Conservation (phyloP, 2,797 vertebrate species). For the Choloepus didactylus region DNA sequence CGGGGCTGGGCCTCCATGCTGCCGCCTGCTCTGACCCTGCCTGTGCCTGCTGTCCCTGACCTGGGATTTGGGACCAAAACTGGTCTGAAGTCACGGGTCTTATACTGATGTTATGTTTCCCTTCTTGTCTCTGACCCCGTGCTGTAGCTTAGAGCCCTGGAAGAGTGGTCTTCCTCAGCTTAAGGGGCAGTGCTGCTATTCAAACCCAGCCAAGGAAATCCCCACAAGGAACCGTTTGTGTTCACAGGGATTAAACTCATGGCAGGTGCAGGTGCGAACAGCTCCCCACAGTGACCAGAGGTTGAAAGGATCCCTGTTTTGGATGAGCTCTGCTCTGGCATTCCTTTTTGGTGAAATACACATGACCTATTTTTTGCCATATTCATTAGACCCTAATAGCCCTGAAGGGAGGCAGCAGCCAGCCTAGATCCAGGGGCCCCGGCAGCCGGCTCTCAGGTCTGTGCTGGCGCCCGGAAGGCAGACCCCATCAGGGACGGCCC, state of each 20-base stretch:
- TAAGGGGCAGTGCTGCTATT: neutral
- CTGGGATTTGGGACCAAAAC: neutral
- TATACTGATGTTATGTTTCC: neutral
- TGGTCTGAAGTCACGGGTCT: neutral
- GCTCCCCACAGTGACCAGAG: neutral
- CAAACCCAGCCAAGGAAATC: neutral
- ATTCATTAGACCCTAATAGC: neutral
- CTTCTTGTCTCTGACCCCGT: neutral
- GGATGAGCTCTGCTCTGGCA: neutral
- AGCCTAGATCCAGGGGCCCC: neutral
- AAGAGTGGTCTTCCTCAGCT: neutral
- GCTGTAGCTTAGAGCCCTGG: slow-evolving; percentile 14
- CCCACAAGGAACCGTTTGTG: neutral
- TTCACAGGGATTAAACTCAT: neutral
- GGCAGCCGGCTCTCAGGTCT: neutral
- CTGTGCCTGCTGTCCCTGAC: neutral
- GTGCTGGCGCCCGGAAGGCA: neutral
- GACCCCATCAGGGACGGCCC: neutral
- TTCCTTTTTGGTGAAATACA: neutral
- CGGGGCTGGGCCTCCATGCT: neutral
- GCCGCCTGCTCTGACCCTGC: neutral
- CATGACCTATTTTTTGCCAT: neutral
- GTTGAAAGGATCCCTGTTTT: neutral
- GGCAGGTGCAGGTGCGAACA: neutral
- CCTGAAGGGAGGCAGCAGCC: neutral